Evolutionary conservation across 2,113 vertebrate species (phyloP).

Genomic region (Neodontobutis hainanensis): DNA sequence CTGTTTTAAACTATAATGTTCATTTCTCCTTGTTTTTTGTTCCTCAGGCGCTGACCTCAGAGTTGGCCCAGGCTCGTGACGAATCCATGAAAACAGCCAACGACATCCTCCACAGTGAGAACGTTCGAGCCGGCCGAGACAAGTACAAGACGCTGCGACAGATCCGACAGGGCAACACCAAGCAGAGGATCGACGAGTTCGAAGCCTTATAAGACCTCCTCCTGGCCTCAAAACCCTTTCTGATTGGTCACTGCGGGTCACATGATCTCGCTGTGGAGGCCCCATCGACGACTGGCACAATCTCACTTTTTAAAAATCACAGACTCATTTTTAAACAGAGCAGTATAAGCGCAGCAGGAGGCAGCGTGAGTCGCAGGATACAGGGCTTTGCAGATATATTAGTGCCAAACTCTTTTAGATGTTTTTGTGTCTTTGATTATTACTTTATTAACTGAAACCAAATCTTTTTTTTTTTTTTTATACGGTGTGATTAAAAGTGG

Average conservation of each 20-base stretch:
- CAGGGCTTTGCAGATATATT: constrained; percentile 45
- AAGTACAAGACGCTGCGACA: constrained; percentile 97
- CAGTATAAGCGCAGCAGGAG: constrained; percentile 27
- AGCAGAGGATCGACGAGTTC: constrained; percentile 97
- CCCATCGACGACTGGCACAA: constrained; percentile 12
- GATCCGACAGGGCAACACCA: constrained; percentile 96
- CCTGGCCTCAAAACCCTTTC: constrained; percentile 47
- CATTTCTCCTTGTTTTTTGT: not conserved
- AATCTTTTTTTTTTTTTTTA: constrained; percentile 41
- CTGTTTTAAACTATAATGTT: not conserved
- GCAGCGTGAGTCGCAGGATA: constrained; percentile 14
- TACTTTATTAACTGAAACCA: constrained; percentile 37
- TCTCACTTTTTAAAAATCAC: constrained; percentile 16
- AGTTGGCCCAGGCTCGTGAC: constrained; percentile 89
- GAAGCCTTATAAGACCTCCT: constrained; percentile 87
- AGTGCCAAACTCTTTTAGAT: constrained; percentile 70
- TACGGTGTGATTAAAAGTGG: constrained; percentile 33
- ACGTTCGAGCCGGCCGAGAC: constrained; percentile 89
- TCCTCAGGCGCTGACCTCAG: constrained; percentile 85
- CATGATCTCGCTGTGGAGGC: constrained; percentile 21
- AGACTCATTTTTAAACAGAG: constrained; percentile 29
- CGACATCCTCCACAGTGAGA: constrained; percentile 90
- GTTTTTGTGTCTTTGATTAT: constrained; percentile 49
- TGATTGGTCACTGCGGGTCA: constrained; percentile 75
- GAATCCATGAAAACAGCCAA: constrained; percentile 92